These are phyloP conservation scores for Coenonympha glycerion DNA, from an alignment of 2,888 invertebrate species.

Conservation along the genomic window DNA sequence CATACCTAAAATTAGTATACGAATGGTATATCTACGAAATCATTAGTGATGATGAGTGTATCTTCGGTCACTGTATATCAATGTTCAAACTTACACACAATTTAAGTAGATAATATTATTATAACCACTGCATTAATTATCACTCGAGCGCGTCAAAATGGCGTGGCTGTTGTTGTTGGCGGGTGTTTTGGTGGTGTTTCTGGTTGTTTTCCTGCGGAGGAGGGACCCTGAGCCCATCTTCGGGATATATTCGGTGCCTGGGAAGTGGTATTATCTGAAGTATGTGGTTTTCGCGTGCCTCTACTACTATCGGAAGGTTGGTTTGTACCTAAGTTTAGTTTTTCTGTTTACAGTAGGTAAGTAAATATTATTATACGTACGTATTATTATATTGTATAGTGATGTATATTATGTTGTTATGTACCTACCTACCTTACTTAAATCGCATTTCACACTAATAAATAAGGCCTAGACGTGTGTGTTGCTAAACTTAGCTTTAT, in stretches of 20 bases:
- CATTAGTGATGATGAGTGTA: background rate
- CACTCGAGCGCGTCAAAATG: constrained; percentile 17
- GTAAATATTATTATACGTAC: too few relatives aligned
- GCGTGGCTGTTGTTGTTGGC: constrained; percentile 12
- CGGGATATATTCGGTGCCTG: constrained; percentile 77
- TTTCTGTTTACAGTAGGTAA: too few relatives aligned
- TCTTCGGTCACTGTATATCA: background rate
- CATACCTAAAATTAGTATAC: too few relatives aligned
- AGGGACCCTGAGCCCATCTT: constrained; percentile 71
- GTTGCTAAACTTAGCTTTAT: too few relatives aligned
- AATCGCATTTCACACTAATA: too few relatives aligned
- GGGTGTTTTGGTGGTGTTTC: constrained; percentile 34
- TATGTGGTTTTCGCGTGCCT: constrained; percentile 72
- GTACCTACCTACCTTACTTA: too few relatives aligned
- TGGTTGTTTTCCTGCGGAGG: constrained; percentile 41
- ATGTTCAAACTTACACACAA: background rate
- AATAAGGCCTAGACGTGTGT: too few relatives aligned
- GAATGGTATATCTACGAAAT: background rate
- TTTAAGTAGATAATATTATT: too few relatives aligned
- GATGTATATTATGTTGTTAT: too few relatives aligned
- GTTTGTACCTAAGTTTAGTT: too few relatives aligned
- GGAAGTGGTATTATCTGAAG: constrained; percentile 80
- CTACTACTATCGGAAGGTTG: constrained; percentile 74
- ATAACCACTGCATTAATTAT: background rate
- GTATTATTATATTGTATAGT: too few relatives aligned